Percentiles rank a stretch among this genome's conserved stretches.
These are phyloP conservation scores for Apogon hyalosoma DNA, from an alignment of 2,797 vertebrate genomes.

Conservation along the genomic window DNA sequence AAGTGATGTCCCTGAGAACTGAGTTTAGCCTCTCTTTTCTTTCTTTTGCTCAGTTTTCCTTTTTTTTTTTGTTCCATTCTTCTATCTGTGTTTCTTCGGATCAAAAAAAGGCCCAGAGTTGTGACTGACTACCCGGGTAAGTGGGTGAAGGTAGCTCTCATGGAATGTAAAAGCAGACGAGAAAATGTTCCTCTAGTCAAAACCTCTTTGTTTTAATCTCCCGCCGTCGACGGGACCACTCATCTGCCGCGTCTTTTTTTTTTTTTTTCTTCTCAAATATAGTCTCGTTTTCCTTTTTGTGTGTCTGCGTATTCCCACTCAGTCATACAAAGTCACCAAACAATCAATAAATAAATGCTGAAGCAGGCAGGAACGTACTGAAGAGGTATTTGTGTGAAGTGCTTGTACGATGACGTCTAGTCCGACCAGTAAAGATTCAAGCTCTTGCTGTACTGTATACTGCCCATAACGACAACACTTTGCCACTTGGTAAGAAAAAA, in stretches of 20 bases:
- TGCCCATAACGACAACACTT: conserved; percentile 51
- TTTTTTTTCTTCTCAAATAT: background rate
- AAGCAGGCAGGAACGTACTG: conserved; percentile 74
- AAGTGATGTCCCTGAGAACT: conserved; percentile 99
- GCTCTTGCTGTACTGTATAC: conserved; percentile 56
- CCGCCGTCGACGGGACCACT: conserved; percentile 12
- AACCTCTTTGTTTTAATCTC: conserved; percentile 13
- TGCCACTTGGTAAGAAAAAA: conserved; percentile 36
- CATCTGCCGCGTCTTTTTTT: no score
- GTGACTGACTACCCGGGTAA: conserved; percentile 58
- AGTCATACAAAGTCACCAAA: conserved; percentile 57
- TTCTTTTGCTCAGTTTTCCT: conserved; percentile 84
- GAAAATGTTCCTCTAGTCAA: conserved; percentile 52
- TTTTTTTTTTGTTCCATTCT: conserved; percentile 44
- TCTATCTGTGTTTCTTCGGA: conserved; percentile 67
- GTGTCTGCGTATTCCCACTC: conserved; percentile 46
- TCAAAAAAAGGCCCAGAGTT: conserved; percentile 64
- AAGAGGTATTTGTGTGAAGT: conserved; percentile 83
- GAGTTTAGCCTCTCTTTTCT: conserved; percentile 84
- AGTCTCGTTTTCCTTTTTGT: conserved; percentile 18
- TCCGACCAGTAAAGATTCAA: conserved; percentile 56
- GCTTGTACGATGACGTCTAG: conserved; percentile 73
- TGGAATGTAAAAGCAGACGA: conserved; percentile 77
- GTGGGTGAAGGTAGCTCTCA: conserved; percentile 62
- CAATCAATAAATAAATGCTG: conserved; percentile 76